phyloP scores from a whole-genome alignment of 2,797 vertebrate genomes.

The Hephaestus fuliginosus region DNA sequence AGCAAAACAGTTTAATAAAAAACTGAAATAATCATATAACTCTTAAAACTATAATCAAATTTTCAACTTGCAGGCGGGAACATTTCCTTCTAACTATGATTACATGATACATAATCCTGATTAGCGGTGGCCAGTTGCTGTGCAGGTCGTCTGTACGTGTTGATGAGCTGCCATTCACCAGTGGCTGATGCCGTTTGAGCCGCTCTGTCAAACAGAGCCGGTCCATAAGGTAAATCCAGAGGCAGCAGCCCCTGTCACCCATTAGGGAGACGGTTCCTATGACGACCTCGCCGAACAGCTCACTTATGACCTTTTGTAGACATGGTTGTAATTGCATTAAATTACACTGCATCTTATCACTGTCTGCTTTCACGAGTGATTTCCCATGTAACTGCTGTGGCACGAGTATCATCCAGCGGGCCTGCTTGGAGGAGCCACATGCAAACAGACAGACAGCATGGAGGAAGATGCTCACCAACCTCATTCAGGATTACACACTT shows the following conservation, averaged over 20 bases:
- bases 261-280: slow-evolving; percentile 72
- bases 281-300: slow-evolving; percentile 66
- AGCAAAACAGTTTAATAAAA: background rate
- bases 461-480: slow-evolving; percentile 2
- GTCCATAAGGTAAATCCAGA: slow-evolving; percentile 52
- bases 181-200: slow-evolving; percentile 16
- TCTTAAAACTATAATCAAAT: background rate
- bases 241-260: slow-evolving; percentile 35
- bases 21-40: background rate
- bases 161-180: slow-evolving; percentile 25
- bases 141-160: slow-evolving; percentile 16
- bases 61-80: background rate
- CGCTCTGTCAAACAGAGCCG: slow-evolving; percentile 20
- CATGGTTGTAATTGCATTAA: slow-evolving; percentile 68
- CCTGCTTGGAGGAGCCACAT: slow-evolving; percentile 31
- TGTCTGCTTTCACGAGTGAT: slow-evolving; percentile 62
- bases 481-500: background rate
- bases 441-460: slow-evolving; percentile 13
- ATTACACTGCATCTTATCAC: slow-evolving; percentile 62
- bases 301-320: slow-evolving; percentile 76
- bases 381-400: slow-evolving; percentile 34
- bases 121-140: slow-evolving; percentile 1
- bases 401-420: slow-evolving; percentile 21
- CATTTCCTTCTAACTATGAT: slow-evolving; percentile 5
- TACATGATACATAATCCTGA: slow-evolving; percentile 23